Evolutionary conservation across 2,888 invertebrate species (phyloP).

Genomic region (Polydrusus cervinus): DNA sequence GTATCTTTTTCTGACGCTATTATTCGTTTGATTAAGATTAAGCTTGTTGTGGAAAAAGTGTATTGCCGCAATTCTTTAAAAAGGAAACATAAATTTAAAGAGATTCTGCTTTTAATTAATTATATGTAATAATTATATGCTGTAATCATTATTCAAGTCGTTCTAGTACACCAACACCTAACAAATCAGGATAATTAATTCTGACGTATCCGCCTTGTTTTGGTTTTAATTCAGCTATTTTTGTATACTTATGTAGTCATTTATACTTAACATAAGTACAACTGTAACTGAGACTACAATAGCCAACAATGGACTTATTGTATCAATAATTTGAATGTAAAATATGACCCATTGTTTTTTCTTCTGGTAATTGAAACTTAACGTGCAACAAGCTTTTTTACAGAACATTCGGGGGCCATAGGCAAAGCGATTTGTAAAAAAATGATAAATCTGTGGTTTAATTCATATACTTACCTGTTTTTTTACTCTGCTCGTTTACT

Average conservation of each 20-base stretch:
- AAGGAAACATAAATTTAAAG: no score
- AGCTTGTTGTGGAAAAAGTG: no score
- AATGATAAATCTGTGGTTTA: no score
- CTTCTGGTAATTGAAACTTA: slow-evolving; percentile 45
- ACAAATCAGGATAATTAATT: slow-evolving; percentile 45
- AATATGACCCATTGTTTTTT: slow-evolving; percentile 49
- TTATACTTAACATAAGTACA: slow-evolving; percentile 41
- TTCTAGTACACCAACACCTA: slow-evolving; percentile 26
- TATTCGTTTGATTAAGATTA: no score
- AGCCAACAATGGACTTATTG: slow-evolving; percentile 48
- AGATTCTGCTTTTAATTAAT: slow-evolving; percentile 1
- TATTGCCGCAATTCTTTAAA: no score
- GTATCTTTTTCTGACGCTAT: no score
- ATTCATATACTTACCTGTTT: no score
- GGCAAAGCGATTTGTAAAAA: not conserved
- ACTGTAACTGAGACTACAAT: slow-evolving; percentile 45
- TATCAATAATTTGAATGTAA: slow-evolving; percentile 52
- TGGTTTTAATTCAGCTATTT: slow-evolving; percentile 45
- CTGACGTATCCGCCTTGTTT: slow-evolving; percentile 44
- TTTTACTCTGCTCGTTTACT: no score
- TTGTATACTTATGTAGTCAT: slow-evolving; percentile 35
- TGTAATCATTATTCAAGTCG: slow-evolving; percentile 10
- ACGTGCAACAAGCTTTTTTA: slow-evolving; percentile 30
- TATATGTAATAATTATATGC: slow-evolving; percentile 9
- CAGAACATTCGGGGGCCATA: slow-evolving; percentile 6